These are phyloP conservation scores for Blera fallax DNA, from an alignment of 2,888 invertebrate genomes.

Conservation along the genomic window DNA sequence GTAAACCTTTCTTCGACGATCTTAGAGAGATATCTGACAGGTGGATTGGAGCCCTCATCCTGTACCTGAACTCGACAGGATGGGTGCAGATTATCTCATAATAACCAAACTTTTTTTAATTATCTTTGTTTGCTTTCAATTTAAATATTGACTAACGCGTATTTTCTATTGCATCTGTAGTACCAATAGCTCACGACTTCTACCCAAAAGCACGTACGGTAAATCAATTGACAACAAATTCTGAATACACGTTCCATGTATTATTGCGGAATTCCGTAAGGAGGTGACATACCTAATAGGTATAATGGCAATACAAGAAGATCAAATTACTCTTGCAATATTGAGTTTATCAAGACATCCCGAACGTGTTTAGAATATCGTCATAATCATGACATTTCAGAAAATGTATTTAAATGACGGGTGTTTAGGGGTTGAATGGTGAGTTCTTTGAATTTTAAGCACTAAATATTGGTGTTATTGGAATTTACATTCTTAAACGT, in stretches of 20 bases:
- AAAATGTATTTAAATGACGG: slow-evolving; percentile 55
- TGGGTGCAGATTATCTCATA: no score
- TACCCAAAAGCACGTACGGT: slow-evolving; percentile 35
- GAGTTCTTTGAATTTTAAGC: slow-evolving; percentile 62
- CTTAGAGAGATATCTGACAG: no score
- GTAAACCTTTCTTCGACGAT: no score
- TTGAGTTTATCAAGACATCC: slow-evolving; percentile 70
- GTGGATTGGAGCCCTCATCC: no score
- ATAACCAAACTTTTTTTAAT: no score
- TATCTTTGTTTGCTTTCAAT: background rate
- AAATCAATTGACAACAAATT: slow-evolving; percentile 57
- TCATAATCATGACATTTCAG: slow-evolving; percentile 62
- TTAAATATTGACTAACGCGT: background rate
- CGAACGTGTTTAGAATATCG: slow-evolving; percentile 63
- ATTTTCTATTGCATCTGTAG: background rate
- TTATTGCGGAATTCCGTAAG: slow-evolving; percentile 47
- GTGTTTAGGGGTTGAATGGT: slow-evolving; percentile 42
- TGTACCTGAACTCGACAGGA: no score
- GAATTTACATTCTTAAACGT: slow-evolving; percentile 66
- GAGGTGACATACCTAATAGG: slow-evolving; percentile 56
- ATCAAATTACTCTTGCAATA: slow-evolving; percentile 72
- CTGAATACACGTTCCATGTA: slow-evolving; percentile 37
- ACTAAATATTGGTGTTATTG: slow-evolving; percentile 60
- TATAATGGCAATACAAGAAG: slow-evolving; percentile 62
- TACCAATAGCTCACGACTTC: background rate